Evolutionary conservation across 2,113 vertebrate genomes (phyloP).

Genomic region (Pseudopodoces humilis): DNA sequence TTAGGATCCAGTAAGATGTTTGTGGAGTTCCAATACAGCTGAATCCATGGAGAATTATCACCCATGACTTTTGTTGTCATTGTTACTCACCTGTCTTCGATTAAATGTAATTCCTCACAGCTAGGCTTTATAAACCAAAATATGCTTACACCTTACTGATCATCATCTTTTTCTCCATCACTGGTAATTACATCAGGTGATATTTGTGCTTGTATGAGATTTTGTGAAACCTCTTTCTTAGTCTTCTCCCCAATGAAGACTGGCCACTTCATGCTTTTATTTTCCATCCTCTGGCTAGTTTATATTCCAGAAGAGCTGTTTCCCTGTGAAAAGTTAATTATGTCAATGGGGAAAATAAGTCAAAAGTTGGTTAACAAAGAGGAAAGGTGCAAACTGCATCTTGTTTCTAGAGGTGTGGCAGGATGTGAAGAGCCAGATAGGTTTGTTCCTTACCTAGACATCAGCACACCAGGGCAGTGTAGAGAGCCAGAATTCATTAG

Average conservation of each 20-base stretch:
- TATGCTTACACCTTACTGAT: not conserved
- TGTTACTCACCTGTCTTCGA: not conserved
- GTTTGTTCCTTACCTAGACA: not conserved
- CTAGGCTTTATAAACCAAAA: not conserved
- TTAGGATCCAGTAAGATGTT: not conserved
- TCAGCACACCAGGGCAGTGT: not conserved
- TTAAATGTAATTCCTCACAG: not conserved
- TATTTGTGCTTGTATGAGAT: not conserved
- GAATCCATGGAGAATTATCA: not conserved
- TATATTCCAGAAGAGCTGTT: not conserved
- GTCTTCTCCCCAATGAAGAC: not conserved
- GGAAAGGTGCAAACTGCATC: not conserved
- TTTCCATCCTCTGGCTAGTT: not conserved
- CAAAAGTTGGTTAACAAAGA: not conserved
- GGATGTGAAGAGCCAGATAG: not conserved
- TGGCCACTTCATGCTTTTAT: not conserved
- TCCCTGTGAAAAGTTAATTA: not conserved
- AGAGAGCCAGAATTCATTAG: not conserved
- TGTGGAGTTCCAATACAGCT: not conserved
- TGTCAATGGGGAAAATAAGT: not conserved
- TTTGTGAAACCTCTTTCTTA: not conserved
- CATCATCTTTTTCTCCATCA: not conserved
- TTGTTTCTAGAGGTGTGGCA: not conserved
- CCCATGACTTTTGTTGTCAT: not conserved
- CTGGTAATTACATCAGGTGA: not conserved